Base-by-base conservation (phyloP, 1,140 invertebrate genomes). In the Protaetia brevitarsis region DNA sequence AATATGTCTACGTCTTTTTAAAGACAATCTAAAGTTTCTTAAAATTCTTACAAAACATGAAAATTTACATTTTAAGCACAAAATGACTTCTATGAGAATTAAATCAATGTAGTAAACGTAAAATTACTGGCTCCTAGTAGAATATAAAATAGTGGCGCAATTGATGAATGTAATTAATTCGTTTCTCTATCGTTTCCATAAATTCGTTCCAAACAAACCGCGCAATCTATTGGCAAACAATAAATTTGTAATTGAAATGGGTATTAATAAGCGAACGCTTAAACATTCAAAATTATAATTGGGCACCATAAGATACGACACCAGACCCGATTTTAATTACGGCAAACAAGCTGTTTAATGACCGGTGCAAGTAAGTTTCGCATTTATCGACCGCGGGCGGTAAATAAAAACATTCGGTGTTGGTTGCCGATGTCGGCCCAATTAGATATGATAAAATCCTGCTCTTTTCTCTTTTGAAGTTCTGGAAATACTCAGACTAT, bases 181-280 rank as follows among this genome's bases (percentile, higher is more conserved):
- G 19, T 23, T 8, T 51, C 16, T 51, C 19, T 5, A 23, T 51
- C 13, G 19, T 51, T 51, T 16, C 16, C 8, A 19, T 5, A 51
- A 51, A 21, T 10, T 51, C 41, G 11, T 0, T 51, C 16, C 11
- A 51, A 23, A n/a, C n/a, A n/a, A n/a, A n/a, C 11, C 6, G 19
- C 41, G 16, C 41, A 51, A 51, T 10, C 13, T 21, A 51, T 51
- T 51, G 41, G 16, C 26, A 51, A 51, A 51, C 26, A 51, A 51
- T 23, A 23, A 51, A 51, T 51, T 51, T 51, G 41, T 51, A 51
- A 51, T 51, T 51, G 41, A 51, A 51, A 51, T 51, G 16, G 41
- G 19, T 51, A 51, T 51, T 51, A 51, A 51, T 51, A 51, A 23
- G 41, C 21, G 6, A 51, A 8, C 41, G 19, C 41, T 16, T 51